Base-by-base conservation (phyloP, 2,888 invertebrate genomes). In the Watsonalla cultraria region DNA sequence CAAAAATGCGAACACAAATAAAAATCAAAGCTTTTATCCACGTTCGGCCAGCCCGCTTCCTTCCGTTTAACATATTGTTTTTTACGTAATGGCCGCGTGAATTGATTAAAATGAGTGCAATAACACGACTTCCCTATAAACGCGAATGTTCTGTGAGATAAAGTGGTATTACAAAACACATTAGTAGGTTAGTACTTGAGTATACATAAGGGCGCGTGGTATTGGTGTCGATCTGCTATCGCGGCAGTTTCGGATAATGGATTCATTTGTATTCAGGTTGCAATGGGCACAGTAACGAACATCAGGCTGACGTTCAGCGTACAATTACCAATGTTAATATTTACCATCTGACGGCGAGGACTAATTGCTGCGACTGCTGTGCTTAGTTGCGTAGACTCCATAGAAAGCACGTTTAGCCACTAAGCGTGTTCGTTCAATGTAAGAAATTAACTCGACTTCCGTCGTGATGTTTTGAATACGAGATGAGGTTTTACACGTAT, bases 321-420 rank as follows among this genome's bases (percentile, higher is more conserved):
- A 89, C 88, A 90, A 89, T 90, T 88, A 89, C 86, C 78, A 84
- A 76, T 84, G 89, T 88, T 90, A 88, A 89, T 90, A 90, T 90
- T 90, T 90, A 88, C 88, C 86, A 83, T 79, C 86, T 82, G 88
- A 84, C 87, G 84, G 86, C 80, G 72, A 68, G 76, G 82, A 79
- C 86, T 89, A 90, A 89, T 90, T 89, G 84, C 81, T 79, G 67
- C 67, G 68, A 72, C 72, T 76, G 68, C 65, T 76, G 73, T 68
- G 74, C 70, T 74, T 70, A 74, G 74, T 66, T 68, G 72, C 67
- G 65, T 58, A 55, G 47, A 54, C 57, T 59, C 45, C 52, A 48
- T 53, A 51, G 55, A 54, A 54, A 57, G 55, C 54, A 55, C 53
- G 53, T 57, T 61, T 50, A 51, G 45, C 34, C 13, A 15, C n/a